Conservation (phyloP, 2,888 invertebrate genomes). For the Eupithecia inturbata region DNA sequence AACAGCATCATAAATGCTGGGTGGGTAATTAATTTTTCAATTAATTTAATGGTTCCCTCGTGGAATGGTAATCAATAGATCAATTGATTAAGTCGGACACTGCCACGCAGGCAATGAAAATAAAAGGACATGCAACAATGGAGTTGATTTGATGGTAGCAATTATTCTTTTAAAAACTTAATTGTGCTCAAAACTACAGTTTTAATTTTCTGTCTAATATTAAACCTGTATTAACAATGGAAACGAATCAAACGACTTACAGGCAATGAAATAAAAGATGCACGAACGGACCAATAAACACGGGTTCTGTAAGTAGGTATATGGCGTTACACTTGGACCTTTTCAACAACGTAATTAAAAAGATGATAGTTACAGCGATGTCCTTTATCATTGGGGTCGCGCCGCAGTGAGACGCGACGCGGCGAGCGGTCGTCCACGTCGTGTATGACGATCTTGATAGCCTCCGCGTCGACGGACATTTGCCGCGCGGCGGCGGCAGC, state of each 20-base stretch:
- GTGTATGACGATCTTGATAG: constrained; percentile 96
- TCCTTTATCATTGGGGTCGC: constrained; percentile 92
- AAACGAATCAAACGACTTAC: neutral
- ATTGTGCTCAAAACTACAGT: neutral
- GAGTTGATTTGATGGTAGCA: constrained; percentile 11
- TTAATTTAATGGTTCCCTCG: constrained; percentile 19
- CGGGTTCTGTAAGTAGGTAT: neutral
- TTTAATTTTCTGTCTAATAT: neutral
- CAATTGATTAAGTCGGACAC: constrained; percentile 15
- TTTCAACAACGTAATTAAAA: neutral
- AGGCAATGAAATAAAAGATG: neutral
- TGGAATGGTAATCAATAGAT: constrained; percentile 17
- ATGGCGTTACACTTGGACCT: neutral
- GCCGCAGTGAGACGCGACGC: constrained; percentile 88
- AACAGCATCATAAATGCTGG: constrained; percentile 17
- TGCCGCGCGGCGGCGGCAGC: constrained; percentile 88
- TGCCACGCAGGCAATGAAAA: constrained; percentile 16
- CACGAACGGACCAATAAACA: neutral
- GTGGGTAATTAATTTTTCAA: constrained; percentile 19
- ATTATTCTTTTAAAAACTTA: neutral
- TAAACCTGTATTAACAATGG: neutral
- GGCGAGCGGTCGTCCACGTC: constrained; percentile 93
- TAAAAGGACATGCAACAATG: constrained; percentile 11
- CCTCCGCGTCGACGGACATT: constrained; percentile 95
- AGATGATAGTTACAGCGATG: constrained; percentile 89